Percentiles rank a stretch among this genome's conserved stretches.
These are phyloP conservation scores for Dione juno DNA, from an alignment of 2,888 invertebrate genomes.

Conservation along the genomic window DNA sequence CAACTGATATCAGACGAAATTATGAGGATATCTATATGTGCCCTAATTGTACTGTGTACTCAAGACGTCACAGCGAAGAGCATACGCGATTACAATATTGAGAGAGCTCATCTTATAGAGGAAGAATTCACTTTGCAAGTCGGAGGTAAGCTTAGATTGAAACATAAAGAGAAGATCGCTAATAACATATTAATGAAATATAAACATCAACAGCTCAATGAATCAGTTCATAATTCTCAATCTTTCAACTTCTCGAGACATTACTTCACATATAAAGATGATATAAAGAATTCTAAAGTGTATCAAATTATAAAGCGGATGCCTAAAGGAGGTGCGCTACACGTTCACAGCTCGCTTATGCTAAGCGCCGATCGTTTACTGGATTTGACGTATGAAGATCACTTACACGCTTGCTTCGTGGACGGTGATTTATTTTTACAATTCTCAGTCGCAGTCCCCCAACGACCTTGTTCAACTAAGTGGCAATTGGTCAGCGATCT, in stretches of 20 bases:
- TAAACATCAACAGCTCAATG: slow-evolving; percentile 79
- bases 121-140: slow-evolving; percentile 74
- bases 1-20: slow-evolving; percentile 41
- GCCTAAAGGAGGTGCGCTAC: slow-evolving; percentile 90
- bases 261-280: slow-evolving; percentile 84
- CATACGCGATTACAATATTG: slow-evolving; percentile 53
- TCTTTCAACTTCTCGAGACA: slow-evolving; percentile 86
- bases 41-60: slow-evolving; percentile 40
- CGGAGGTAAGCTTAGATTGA: slow-evolving; percentile 78
- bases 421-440: slow-evolving; percentile 61
- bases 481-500: slow-evolving; percentile 81
- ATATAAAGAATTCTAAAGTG: slow-evolving; percentile 85
- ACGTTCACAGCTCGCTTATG: slow-evolving; percentile 86
- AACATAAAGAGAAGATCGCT: slow-evolving; percentile 73
- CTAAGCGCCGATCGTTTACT: slow-evolving; percentile 84
- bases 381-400: slow-evolving; percentile 84
- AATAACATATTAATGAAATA: slow-evolving; percentile 84
- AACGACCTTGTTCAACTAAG: slow-evolving; percentile 61
- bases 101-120: slow-evolving; percentile 57
- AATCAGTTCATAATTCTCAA: slow-evolving; percentile 74
- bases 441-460: slow-evolving; percentile 64
- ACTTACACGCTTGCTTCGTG: slow-evolving; percentile 83
- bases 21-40: slow-evolving; percentile 32
- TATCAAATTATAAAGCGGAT: slow-evolving; percentile 86
- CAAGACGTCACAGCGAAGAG: slow-evolving; percentile 47